Base-by-base conservation (phyloP, 2,113 vertebrate genomes). In the Microtus montanus region DNA sequence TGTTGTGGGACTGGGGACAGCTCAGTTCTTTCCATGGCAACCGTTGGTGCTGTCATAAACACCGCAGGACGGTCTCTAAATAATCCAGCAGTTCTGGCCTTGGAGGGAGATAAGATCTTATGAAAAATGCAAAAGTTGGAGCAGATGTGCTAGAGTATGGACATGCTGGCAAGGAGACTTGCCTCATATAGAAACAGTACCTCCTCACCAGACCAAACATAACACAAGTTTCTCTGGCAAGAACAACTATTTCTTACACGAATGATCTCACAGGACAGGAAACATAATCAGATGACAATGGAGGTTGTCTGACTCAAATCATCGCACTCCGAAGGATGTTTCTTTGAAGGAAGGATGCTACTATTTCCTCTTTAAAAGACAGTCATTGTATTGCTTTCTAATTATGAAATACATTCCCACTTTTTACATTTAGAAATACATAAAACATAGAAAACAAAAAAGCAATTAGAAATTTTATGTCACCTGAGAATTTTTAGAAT, bases 1-100 rank as follows among this genome's bases (percentile, higher is more conserved):
- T 96, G 73, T 89, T 95, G 68, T 88, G 87, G 83, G 77, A 68
- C 33, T 89, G 64, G 75, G 86, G 89, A 96, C 90, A 92, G 91
- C 77, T 97, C 84, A 75, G 35, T 91, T 93, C 77, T 96, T 96
- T 92, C 96, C 97, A 97, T 96, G 97, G 95, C 73, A 97, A 97
- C 96, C 7, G 0, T 90, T 68, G 63, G 28, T 97, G 93, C 94
- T 97, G 84, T 91, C 84, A n/a, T 95, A 95, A 97, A 97, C 95
- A 97, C 90, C 75, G 30, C 90, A 44, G 49, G 71, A 94, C 86
- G 41, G 82, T 94, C 93, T 96, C 90, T 74, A 91, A 95, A 92
- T 82, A 94, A 96, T 64, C 91, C 90, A 79, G 90, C 77, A 95
- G 93, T 95, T 93, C 87, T 61, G 80, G 92, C 84, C 61, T 89